Percentiles rank a stretch among this genome's conserved stretches.
Evolutionary conservation across 2,113 vertebrate species (phyloP).

Genomic region (Peromyscus leucopus): DNA sequence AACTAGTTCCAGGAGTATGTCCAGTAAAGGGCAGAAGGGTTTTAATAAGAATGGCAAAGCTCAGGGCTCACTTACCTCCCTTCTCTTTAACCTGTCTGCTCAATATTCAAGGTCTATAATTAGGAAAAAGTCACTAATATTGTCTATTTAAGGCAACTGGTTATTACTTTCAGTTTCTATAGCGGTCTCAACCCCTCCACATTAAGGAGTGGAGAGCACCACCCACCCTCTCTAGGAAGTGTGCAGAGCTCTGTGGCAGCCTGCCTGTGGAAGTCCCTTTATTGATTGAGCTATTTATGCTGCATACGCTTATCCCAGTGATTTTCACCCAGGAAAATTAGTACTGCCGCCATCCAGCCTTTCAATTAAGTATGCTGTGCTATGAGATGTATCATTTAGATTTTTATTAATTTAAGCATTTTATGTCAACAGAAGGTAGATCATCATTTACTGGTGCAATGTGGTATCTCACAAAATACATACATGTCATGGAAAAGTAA

Average conservation of each 20-base stretch:
- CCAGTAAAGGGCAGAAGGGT: constrained; percentile 52
- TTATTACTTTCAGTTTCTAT: constrained; percentile 35
- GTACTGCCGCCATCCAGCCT: constrained; percentile 57
- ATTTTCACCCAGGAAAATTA: constrained; percentile 70
- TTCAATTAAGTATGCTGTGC: constrained; percentile 60
- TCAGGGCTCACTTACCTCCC: constrained; percentile 63
- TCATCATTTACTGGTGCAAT: constrained; percentile 71
- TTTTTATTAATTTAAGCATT: constrained; percentile 80
- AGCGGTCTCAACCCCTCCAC: not conserved
- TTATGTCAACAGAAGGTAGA: constrained; percentile 78
- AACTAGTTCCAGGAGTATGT: constrained; percentile 57
- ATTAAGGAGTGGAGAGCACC: not conserved
- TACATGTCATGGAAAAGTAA: constrained; percentile 70
- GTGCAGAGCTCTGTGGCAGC: not conserved
- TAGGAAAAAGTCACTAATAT: constrained; percentile 61
- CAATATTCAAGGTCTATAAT: no score
- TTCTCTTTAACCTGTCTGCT: not conserved
- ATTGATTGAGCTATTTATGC: constrained; percentile 66
- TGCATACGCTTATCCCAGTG: constrained; percentile 56
- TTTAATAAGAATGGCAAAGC: constrained; percentile 58
- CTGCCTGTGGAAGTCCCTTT: constrained; percentile 12
- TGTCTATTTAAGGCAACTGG: constrained; percentile 57
- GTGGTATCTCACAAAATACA: constrained; percentile 68
- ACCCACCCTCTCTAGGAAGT: not conserved
- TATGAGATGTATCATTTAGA: constrained; percentile 63